phyloP scores from a whole-genome alignment of 2,797 vertebrate genomes.

The Anguilla anguilla region DNA sequence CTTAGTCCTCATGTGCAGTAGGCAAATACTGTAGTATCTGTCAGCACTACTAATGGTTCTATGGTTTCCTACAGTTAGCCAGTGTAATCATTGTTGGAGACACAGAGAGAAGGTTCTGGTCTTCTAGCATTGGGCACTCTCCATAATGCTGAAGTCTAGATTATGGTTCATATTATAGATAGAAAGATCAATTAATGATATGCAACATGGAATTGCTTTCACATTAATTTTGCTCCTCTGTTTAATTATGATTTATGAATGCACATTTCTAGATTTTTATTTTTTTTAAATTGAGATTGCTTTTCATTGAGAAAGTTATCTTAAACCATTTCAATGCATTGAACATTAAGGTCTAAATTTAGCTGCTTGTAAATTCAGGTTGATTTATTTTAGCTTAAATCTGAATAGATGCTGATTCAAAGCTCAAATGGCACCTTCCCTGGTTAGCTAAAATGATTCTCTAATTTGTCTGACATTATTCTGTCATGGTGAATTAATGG shows the following conservation, averaged over 20 bases:
- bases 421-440: background rate
- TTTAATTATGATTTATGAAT: background rate
- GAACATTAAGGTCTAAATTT: background rate
- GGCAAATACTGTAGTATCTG: background rate
- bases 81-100: background rate
- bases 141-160: background rate
- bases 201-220: background rate
- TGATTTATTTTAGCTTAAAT: background rate
- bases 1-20: background rate
- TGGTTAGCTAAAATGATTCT: background rate
- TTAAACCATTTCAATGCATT: background rate
- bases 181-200: background rate
- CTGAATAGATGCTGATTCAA: background rate
- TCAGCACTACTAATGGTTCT: no score
- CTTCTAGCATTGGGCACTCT: background rate
- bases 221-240: background rate
- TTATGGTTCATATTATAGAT: background rate
- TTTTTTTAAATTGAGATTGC: no score
- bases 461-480: background rate
- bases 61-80: background rate
- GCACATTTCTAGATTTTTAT: background rate
- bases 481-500: background rate
- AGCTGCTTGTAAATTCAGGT: background rate
- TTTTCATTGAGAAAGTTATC: background rate
- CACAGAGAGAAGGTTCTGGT: background rate